Base-by-base conservation (phyloP, 2,113 vertebrate species). In the Arizona elegans region DNA sequence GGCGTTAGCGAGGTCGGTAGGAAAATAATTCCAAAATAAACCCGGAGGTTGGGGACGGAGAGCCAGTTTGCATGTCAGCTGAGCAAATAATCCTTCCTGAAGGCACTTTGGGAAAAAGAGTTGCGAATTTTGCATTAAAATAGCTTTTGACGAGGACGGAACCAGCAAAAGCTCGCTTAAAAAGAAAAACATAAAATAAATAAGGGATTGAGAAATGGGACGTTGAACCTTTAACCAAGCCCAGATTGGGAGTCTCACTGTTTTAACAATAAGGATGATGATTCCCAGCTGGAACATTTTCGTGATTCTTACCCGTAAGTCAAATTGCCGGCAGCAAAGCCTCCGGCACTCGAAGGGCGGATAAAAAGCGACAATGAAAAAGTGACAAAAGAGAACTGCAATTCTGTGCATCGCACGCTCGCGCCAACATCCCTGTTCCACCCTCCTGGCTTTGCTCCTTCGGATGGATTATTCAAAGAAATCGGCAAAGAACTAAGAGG, bases 261-360 rank as follows among this genome's bases (percentile, higher is more conserved):
- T 47, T 47, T 9, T 26, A 21, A 58, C 17, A 38, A 23, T 24
- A 53, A 86, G 0, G 24, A 38, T 7, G 7, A 5, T 33, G 29
- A 13, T 15, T n/a, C 65, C 65, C 65, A 70, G 11, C 65, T 11
- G 1, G 12, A 7, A 17, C n/a, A 1, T 19, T 38, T 75, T 4
- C 3, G 3, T 11, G 23, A 29, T 11, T 9, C 8, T 5, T 33
- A 1, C 88, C 21, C 56, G 38, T n/a, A 7, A 50, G 47, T 21
- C 4, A 2, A 81, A 47, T 13, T 56, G 5, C 19, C n/a, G 17
- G 13, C 5, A 5, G 4, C 50, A 47, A 24, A 11, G 70, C 59
- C 13, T 0, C 13, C 2, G 26, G 33, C 38, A 3, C 10, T 19
- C 11, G 3, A 8, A 24, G 21, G 21, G 26, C 10, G 8, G 0